These are phyloP conservation scores for Bombyx huttoni DNA, from an alignment of 2,888 invertebrate genomes.

Conservation along the genomic window DNA sequence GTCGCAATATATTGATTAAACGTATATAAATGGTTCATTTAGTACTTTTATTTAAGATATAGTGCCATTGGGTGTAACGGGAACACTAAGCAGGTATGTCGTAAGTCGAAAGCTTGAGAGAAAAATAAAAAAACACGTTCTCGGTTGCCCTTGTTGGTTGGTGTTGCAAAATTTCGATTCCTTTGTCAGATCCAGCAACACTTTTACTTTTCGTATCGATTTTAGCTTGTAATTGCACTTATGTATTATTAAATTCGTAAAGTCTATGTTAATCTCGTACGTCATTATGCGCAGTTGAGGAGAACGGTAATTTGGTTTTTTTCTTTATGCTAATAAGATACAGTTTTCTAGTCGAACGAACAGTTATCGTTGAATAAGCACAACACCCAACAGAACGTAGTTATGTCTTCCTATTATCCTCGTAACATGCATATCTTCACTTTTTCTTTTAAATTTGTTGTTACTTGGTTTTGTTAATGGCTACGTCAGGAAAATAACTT, in stretches of 20 bases:
- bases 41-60: constrained; percentile 32
- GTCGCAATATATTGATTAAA: constrained; percentile 49
- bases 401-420: constrained; percentile 9
- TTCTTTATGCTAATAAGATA: constrained; percentile 28
- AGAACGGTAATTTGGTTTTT: constrained; percentile 14
- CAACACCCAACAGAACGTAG: constrained; percentile 34
- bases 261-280: too few species aligned
- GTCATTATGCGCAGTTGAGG: constrained; percentile 32
- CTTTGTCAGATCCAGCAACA: constrained; percentile 52
- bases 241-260: too few species aligned
- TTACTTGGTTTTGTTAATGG: constrained; percentile 1
- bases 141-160: constrained; percentile 62
- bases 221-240: constrained; percentile 15
- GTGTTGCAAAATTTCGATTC: constrained; percentile 60
- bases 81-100: constrained; percentile 32
- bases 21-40: constrained; percentile 39
- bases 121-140: constrained; percentile 46
- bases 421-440: constrained; percentile 15
- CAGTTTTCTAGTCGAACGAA: constrained; percentile 38
- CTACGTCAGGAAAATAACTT: too few species aligned
- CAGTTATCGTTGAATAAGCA: constrained; percentile 27
- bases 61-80: constrained; percentile 42
- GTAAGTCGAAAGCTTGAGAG: constrained; percentile 13
- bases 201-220: constrained; percentile 56
- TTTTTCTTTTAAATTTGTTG: constrained; percentile 8